These are phyloP conservation scores for Archocentrus centrarchus DNA, from an alignment of 2,113 vertebrate genomes.

Conservation along the genomic window DNA sequence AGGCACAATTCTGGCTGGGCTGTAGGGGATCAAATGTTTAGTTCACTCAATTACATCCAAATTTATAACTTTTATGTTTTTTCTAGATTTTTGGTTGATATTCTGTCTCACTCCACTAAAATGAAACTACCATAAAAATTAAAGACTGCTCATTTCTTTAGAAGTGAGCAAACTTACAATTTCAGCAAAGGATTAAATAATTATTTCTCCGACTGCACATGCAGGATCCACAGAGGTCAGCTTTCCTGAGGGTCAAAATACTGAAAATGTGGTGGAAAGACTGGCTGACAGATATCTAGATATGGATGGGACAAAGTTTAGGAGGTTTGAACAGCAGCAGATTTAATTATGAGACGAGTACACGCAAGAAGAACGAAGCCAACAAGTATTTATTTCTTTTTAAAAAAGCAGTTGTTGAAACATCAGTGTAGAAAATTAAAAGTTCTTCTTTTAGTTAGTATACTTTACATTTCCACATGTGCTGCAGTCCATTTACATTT, in stretches of 20 bases:
- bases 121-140: neutral
- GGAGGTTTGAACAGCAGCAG: no score
- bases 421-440: rapidly evolving
- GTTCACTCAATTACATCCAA: neutral
- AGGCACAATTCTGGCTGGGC: neutral
- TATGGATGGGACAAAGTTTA: no score
- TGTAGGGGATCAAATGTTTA: neutral
- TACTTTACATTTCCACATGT: neutral
- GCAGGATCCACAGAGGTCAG: neutral
- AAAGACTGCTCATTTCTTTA: neutral
- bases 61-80: neutral
- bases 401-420: neutral
- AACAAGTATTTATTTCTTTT: neutral
- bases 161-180: neutral
- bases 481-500: neutral
- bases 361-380: neutral
- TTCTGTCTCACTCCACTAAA: neutral
- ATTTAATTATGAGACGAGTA: neutral
- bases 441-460: neutral
- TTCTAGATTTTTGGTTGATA: neutral
- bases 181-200: neutral
- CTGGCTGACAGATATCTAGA: no score
- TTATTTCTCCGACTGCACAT: no score
- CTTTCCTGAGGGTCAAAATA: neutral
- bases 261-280: no score